Percentiles rank a stretch among this genome's conserved stretches.
Conservation (phyloP, 23 tunicate genomes). For the Trididemnum clinides region DNA sequence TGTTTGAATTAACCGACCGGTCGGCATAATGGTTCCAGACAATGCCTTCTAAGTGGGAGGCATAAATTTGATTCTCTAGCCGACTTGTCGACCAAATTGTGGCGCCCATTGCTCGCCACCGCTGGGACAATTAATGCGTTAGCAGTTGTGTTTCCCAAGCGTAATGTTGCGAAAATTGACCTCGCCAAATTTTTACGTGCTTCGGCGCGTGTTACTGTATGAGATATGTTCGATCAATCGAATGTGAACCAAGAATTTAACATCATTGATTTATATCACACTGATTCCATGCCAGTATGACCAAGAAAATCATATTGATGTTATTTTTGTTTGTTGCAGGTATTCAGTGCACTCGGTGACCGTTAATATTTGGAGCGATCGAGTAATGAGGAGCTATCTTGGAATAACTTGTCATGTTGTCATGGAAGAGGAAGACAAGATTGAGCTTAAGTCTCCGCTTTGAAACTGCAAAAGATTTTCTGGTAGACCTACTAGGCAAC, state of each 20-base stretch:
- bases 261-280: background rate
- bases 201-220: background rate
- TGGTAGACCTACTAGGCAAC: slow-evolving; percentile 3
- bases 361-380: background rate
- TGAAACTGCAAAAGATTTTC: background rate
- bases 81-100: background rate
- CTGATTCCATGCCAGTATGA: background rate
- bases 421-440: too few species aligned
- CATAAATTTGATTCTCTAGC: background rate
- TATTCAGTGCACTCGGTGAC: background rate
- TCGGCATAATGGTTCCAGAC: background rate
- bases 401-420: too few species aligned
- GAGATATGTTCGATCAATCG: background rate
- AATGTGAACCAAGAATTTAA: background rate
- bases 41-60: background rate
- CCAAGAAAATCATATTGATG: background rate
- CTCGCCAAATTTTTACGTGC: background rate
- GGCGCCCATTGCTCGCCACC: too few species aligned
- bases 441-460: too few species aligned
- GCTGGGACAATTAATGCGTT: too few species aligned
- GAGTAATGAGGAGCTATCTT: background rate
- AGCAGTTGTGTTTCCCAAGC: background rate
- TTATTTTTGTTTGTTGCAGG: background rate
- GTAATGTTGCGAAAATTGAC: background rate
- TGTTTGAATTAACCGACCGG: background rate